Evolutionary conservation across 2,113 vertebrate genomes (phyloP).

Genomic region (Trogon surrucura): DNA sequence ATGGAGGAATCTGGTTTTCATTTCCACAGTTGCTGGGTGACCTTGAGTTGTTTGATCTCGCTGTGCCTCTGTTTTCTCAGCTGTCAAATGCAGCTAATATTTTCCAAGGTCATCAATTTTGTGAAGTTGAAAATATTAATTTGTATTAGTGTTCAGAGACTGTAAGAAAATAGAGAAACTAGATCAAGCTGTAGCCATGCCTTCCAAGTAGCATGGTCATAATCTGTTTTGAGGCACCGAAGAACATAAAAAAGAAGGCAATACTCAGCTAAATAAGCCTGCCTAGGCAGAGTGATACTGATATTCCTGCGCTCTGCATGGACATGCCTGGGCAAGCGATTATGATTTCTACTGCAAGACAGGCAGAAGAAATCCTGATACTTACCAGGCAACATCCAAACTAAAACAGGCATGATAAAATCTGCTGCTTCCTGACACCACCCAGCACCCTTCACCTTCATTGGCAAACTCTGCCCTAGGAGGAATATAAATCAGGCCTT

Average conservation of each 20-base stretch:
- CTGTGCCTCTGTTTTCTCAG: not conserved
- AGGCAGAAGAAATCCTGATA: not conserved
- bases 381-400: not conserved
- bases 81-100: not conserved
- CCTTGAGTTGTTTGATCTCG: not conserved
- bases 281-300: not conserved
- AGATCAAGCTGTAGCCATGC: not conserved
- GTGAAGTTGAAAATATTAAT: not conserved
- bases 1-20: not conserved
- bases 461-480: not conserved
- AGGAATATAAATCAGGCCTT: not conserved
- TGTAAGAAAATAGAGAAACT: not conserved
- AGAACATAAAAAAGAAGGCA: not conserved
- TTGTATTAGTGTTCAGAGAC: not conserved
- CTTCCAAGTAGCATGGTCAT: not conserved
- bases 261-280: not conserved
- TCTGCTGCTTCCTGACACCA: conserved; percentile 20
- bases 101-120: not conserved
- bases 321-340: conserved; percentile 3
- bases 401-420: conserved; percentile 33
- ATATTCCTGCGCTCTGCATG: not conserved
- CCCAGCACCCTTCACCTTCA: not conserved
- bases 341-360: not conserved
- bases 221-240: not conserved
- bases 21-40: not conserved